Conservation (phyloP, 2,797 vertebrate species). For the Brachyrhaphis roseni region DNA sequence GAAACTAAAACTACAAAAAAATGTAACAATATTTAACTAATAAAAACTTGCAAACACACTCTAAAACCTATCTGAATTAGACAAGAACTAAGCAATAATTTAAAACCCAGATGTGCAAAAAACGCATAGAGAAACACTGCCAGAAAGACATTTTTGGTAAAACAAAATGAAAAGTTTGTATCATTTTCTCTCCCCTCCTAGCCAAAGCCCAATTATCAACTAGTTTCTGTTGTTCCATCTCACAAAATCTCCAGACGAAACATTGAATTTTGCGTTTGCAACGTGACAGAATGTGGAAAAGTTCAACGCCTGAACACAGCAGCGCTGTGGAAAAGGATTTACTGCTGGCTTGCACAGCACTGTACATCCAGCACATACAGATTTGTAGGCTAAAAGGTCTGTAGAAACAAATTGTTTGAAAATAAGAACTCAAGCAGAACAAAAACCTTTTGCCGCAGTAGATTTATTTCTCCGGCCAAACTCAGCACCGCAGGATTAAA, state of each 20-base stretch:
- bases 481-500: constrained; percentile 47
- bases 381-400: background rate
- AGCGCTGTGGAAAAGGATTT: background rate
- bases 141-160: background rate
- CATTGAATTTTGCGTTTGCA: background rate
- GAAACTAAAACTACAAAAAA: too few relatives aligned
- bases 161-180: background rate
- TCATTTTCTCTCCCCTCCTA: background rate
- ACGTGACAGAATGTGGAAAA: background rate
- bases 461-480: constrained; percentile 36
- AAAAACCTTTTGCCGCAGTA: constrained; percentile 12
- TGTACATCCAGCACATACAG: background rate
- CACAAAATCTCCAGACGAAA: background rate
- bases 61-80: too few relatives aligned
- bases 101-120: background rate
- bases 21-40: too few relatives aligned
- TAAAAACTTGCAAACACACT: too few relatives aligned
- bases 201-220: background rate
- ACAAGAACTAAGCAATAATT: too few relatives aligned
- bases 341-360: background rate
- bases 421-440: constrained; percentile 20
- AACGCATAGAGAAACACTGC: background rate
- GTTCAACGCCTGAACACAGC: background rate
- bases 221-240: background rate
- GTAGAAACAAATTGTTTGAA: constrained; percentile 3